These are phyloP conservation scores for Chaetodon auriga DNA, from an alignment of 2,113 vertebrate genomes.

Conservation along the genomic window DNA sequence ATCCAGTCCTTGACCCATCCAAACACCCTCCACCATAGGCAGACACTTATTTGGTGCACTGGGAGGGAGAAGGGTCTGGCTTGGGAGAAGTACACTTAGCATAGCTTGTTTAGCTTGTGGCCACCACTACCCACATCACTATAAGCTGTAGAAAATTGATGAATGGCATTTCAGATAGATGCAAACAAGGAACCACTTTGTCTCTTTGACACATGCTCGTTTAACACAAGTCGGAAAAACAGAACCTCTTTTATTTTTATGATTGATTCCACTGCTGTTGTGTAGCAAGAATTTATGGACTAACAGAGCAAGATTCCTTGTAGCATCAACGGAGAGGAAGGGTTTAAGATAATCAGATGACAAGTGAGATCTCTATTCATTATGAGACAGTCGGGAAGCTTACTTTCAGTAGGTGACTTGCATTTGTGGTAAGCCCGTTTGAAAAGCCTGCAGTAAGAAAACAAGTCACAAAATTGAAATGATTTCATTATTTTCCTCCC, in stretches of 20 bases:
- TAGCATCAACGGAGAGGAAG: conserved; percentile 11
- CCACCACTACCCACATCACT: not conserved
- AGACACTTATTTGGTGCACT: no score
- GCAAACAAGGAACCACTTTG: not conserved
- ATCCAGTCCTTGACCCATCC: no score
- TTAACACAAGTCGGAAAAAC: conserved; percentile 12
- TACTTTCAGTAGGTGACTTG: conserved; percentile 22
- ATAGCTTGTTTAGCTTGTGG: not conserved
- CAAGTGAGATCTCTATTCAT: not conserved
- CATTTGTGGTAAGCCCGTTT: conserved; percentile 22
- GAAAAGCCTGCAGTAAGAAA: conserved; percentile 21
- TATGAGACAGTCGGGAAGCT: not conserved
- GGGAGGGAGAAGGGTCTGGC: not conserved
- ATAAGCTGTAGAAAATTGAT: not conserved
- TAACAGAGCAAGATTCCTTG: not conserved
- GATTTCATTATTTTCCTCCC: conserved; percentile 46
- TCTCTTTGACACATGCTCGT: not conserved
- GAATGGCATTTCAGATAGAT: not conserved
- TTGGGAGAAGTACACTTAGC: not conserved
- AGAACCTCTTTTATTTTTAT: conserved; percentile 3
- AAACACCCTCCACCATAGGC: no score
- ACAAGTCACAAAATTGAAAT: conserved; percentile 33
- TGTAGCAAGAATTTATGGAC: conserved; percentile 10
- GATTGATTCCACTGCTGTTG: conserved; percentile 12
- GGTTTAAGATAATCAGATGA: conserved; percentile 6